Percentiles rank a stretch among this genome's conserved stretches.
Conservation (phyloP, 1,140 invertebrate species). For the Leptonema lineaticorne region DNA sequence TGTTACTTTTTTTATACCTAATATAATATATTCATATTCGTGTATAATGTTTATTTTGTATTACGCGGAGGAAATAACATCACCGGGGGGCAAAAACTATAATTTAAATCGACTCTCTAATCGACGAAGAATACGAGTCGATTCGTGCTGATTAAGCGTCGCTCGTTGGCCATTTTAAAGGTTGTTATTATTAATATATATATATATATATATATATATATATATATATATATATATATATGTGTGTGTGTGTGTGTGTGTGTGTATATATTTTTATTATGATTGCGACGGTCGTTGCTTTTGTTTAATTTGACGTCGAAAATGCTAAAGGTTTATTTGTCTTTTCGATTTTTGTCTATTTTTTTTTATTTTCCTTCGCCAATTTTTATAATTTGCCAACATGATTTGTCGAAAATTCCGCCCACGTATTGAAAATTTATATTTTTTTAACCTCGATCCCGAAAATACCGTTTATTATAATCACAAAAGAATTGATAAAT, state of each 20-base stretch:
- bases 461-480: too few species aligned
- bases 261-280: background rate
- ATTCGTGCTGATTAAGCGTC: conserved; percentile 11
- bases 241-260: too few species aligned
- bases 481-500: too few species aligned
- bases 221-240: too few species aligned
- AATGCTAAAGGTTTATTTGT: background rate
- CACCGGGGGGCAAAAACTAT: conserved; percentile 19
- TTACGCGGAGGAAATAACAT: conserved; percentile 19
- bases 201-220: too few species aligned
- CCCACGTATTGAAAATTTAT: background rate
- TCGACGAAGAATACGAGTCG: background rate
- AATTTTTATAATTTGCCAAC: conserved; percentile 3
- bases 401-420: conserved; percentile 1
- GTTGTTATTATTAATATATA: too few species aligned
- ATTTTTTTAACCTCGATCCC: too few species aligned
- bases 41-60: conserved; percentile 8
- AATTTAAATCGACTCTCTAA: conserved; percentile 9
- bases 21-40: background rate
- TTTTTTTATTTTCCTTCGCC: conserved; percentile 1
- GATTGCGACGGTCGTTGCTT: background rate
- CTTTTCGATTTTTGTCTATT: background rate
- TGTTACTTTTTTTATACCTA: background rate
- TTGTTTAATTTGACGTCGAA: background rate
- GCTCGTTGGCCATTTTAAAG: conserved; percentile 5